Evolutionary conservation across 2,888 invertebrate species (phyloP).

Genomic region (Blera fallax): DNA sequence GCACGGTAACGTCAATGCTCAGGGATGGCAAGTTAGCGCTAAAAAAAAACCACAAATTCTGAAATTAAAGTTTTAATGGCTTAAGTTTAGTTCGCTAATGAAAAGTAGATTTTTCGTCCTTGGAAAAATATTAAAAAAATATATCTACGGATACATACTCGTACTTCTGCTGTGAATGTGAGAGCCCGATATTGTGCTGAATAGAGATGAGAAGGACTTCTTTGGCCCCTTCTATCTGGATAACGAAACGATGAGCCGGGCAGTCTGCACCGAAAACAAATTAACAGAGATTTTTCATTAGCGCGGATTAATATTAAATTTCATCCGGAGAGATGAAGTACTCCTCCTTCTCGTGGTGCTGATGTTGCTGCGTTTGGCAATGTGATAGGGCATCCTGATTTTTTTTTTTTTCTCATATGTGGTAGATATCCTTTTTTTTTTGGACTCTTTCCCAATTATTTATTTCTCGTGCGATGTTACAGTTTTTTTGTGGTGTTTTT

Average conservation of each 20-base stretch:
- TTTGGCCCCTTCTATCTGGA: neutral
- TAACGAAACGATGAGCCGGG: conserved; percentile 40
- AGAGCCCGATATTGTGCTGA: conserved; percentile 4
- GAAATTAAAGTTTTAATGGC: conserved; percentile 64
- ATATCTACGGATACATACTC: neutral
- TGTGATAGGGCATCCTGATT: conserved; percentile 6
- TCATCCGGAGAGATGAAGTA: conserved; percentile 19
- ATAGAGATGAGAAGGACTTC: conserved; percentile 11
- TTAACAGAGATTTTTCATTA: conserved; percentile 70
- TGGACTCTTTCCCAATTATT: conserved; percentile 10
- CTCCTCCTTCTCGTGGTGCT: neutral
- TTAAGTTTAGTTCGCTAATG: conserved; percentile 62
- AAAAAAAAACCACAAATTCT: conserved; percentile 35
- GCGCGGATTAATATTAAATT: conserved; percentile 67
- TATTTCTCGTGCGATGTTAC: conserved; percentile 3
- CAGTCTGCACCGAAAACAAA: conserved; percentile 52
- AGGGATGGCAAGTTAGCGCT: neutral
- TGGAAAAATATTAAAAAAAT: conserved; percentile 23
- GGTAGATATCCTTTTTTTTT: neutral
- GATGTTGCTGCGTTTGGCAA: conserved; percentile 6
- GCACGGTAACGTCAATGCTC: conserved; percentile 11
- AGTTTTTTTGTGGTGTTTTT: neutral
- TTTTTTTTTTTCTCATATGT: neutral
- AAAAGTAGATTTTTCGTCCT: conserved; percentile 48
- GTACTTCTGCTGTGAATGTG: conserved; percentile 28